A percentile compares a stretch with the other conserved stretches of the same genome.
Conservation (phyloP, 92 coral and sea anemone genomes). For the Palythoa grandis region DNA sequence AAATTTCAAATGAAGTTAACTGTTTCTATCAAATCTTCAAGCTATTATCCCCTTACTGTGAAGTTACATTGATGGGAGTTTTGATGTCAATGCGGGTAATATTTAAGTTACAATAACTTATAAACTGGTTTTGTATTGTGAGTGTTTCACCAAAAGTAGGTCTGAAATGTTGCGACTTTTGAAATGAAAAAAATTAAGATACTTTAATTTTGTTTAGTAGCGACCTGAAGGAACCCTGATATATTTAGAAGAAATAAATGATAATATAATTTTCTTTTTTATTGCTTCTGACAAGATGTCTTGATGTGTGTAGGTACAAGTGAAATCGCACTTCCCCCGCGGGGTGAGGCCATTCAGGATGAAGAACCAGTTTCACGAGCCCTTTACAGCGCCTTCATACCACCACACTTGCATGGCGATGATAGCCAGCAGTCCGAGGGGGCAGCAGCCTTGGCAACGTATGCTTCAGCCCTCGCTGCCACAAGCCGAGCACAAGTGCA, state of each 20-base stretch:
- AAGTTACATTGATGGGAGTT: not conserved
- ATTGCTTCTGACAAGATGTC: not conserved
- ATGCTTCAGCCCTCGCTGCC: constrained; percentile 61
- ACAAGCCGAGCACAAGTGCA: constrained; percentile 52
- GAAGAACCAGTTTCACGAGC: constrained; percentile 88
- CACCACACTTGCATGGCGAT: constrained; percentile 76
- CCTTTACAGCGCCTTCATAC: constrained; percentile 85
- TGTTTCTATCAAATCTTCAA: too few species aligned
- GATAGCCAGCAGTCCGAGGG: constrained; percentile 67
- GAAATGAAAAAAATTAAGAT: too few species aligned
- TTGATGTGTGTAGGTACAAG: constrained; percentile 11
- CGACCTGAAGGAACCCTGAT: too few species aligned
- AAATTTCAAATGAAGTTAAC: too few species aligned
- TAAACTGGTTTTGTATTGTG: too few species aligned
- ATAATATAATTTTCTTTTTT: not conserved
- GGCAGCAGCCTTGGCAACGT: constrained; percentile 65
- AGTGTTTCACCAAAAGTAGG: too few species aligned
- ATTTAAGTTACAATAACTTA: too few species aligned
- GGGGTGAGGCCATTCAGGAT: constrained; percentile 56
- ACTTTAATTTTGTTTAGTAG: too few species aligned
- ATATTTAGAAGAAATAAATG: too few species aligned
- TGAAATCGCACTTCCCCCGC: constrained; percentile 53
- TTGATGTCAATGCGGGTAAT: too few species aligned
- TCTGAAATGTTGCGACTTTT: too few species aligned
- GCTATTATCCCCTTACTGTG: constrained; percentile 12